phyloP scores from a whole-genome alignment of 2,113 vertebrate species.

The Apteryx owenii region DNA sequence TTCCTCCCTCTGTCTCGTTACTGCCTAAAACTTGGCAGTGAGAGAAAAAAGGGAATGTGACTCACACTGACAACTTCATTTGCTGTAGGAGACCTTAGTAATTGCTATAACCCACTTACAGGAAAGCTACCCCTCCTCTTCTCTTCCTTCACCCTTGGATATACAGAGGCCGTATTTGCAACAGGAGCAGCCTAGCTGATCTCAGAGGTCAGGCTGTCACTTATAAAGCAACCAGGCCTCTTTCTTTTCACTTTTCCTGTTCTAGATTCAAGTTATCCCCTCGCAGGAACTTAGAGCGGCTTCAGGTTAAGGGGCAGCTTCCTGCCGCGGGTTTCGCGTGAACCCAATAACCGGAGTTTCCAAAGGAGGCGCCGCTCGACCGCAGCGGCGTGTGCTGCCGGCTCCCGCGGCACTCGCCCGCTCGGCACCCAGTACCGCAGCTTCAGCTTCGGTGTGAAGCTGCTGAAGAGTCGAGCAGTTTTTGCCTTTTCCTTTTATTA shows the following conservation, averaged over 20 bases:
- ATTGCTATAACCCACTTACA: conserved; percentile 66
- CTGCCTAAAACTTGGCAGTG: conserved; percentile 64
- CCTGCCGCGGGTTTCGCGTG: neutral
- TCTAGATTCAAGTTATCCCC: neutral
- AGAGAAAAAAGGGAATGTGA: conserved; percentile 53
- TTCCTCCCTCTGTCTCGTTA: conserved; percentile 22
- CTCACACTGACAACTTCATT: conserved; percentile 63
- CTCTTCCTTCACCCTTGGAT: neutral
- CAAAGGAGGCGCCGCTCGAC: neutral
- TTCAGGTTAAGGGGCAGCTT: neutral
- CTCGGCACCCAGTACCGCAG: neutral
- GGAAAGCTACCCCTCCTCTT: conserved; percentile 57
- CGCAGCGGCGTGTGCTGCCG: neutral
- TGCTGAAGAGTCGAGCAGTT: neutral
- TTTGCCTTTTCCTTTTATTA: neutral
- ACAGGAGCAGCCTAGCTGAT: neutral
- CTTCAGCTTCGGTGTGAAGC: neutral
- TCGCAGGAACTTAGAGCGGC: neutral
- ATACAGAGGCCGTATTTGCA: neutral
- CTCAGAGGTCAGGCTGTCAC: neutral
- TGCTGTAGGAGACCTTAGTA: conserved; percentile 62
- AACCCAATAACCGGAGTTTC: neutral
- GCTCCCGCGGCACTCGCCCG: neutral
- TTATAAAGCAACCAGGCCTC: neutral
- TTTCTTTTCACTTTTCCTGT: neutral